Evolutionary conservation across 2,113 vertebrate genomes (phyloP).

Genomic region (Nettapus auritus): DNA sequence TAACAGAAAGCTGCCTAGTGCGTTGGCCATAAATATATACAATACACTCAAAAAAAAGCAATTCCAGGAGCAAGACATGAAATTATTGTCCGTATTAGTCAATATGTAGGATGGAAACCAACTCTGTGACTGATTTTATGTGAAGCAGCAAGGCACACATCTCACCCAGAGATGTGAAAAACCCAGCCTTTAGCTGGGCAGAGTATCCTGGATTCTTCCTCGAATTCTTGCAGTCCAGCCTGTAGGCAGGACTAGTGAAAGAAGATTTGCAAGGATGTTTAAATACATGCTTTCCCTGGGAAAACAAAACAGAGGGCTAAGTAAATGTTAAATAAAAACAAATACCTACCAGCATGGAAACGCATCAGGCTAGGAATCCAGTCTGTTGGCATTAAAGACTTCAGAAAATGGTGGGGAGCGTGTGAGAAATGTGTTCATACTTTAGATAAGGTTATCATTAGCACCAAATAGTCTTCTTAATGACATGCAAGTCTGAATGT

Average conservation of each 20-base stretch:
- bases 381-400: not conserved
- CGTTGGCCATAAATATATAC: not conserved
- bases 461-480: not conserved
- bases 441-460: not conserved
- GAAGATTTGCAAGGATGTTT: not conserved
- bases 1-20: not conserved
- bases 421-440: not conserved
- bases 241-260: not conserved
- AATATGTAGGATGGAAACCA: not conserved
- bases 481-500: not conserved
- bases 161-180: not conserved
- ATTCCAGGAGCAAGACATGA: not conserved
- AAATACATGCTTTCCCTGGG: conserved; percentile 42
- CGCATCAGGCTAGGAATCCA: conserved; percentile 14
- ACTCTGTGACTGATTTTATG: not conserved
- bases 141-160: not conserved
- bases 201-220: not conserved
- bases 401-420: not conserved
- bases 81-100: not conserved
- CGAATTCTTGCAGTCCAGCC: not conserved
- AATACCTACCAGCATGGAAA: conserved; percentile 17
- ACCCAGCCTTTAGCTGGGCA: not conserved
- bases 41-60: not conserved
- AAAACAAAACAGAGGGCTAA: conserved; percentile 40
- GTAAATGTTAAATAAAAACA: conserved; percentile 63